A percentile compares a stretch with the other conserved stretches of the same genome.
Conservation (phyloP, 2,113 vertebrate genomes). For the Chionomys nivalis region DNA sequence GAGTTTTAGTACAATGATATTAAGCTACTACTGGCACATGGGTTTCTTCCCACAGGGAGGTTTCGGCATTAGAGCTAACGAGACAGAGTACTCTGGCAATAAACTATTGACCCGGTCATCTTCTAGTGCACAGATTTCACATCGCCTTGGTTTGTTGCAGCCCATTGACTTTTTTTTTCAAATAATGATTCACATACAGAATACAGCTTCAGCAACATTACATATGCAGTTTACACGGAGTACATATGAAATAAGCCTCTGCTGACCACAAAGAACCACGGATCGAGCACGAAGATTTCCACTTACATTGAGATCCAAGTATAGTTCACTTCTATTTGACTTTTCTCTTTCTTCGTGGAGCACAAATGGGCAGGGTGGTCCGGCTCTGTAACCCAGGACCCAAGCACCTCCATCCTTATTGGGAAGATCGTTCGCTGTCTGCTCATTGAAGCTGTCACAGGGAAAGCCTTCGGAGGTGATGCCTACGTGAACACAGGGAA, state of each 20-base stretch:
- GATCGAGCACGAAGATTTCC: slow-evolving; percentile 31
- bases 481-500: slow-evolving; percentile 71
- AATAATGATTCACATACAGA: slow-evolving; percentile 1
- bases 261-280: slow-evolving; percentile 26
- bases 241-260: slow-evolving; percentile 40
- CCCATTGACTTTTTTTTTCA: background rate
- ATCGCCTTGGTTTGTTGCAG: background rate
- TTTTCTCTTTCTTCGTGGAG: slow-evolving; percentile 83
- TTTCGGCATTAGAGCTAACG: background rate
- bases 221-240: background rate
- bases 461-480: slow-evolving; percentile 81
- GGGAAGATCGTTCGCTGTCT: slow-evolving; percentile 77
- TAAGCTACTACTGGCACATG: background rate
- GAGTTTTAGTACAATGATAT: slow-evolving; percentile 44
- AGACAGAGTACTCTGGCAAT: slow-evolving; percentile 18
- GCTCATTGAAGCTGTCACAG: slow-evolving; percentile 81
- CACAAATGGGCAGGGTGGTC: slow-evolving; percentile 74
- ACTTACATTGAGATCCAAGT: slow-evolving; percentile 87
- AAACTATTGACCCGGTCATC: background rate
- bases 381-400: slow-evolving; percentile 82
- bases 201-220: background rate
- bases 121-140: slow-evolving; percentile 6
- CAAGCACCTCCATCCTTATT: slow-evolving; percentile 80
- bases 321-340: slow-evolving; percentile 77
- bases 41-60: background rate